These are phyloP conservation scores for Euschistus heros DNA, from an alignment of 1,140 invertebrate species.

Conservation along the genomic window DNA sequence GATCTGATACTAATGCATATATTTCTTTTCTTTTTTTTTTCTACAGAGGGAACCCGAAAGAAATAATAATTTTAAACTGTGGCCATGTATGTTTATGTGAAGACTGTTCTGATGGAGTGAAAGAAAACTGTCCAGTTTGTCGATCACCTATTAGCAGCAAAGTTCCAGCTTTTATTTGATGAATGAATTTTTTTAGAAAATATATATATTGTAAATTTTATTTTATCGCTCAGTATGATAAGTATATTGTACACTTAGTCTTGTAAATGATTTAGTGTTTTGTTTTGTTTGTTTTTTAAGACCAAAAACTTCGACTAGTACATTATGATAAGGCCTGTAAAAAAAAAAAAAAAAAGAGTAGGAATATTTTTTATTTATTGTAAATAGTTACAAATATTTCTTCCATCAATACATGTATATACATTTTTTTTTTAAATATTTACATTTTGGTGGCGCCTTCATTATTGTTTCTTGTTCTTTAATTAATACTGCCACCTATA, in stretches of 20 bases:
- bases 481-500: no score
- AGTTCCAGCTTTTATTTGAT: slow-evolving; percentile 22
- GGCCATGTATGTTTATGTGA: slow-evolving; percentile 75
- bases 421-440: no score
- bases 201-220: neutral
- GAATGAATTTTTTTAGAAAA: neutral
- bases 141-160: slow-evolving; percentile 13
- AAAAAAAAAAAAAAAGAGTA: no score
- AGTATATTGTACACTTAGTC: no score
- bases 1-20: no score
- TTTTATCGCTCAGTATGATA: no score
- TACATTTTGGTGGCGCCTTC: no score
- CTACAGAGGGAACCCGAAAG: slow-evolving; percentile 29
- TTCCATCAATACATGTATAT: no score
- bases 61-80: slow-evolving; percentile 69
- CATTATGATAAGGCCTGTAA: no score
- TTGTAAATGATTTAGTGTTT: neutral
- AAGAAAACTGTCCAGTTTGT: slow-evolving; percentile 58
- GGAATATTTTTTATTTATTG: neutral
- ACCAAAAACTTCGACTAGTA: neutral
- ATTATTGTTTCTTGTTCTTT: no score
- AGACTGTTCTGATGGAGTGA: slow-evolving; percentile 62
- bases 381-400: neutral
- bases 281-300: neutral
- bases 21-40: neutral